Evolutionary conservation across 1,140 invertebrate species (phyloP), one percentile per base, ranked within the genome.

Genomic region (Penaeus indicus): DNA sequence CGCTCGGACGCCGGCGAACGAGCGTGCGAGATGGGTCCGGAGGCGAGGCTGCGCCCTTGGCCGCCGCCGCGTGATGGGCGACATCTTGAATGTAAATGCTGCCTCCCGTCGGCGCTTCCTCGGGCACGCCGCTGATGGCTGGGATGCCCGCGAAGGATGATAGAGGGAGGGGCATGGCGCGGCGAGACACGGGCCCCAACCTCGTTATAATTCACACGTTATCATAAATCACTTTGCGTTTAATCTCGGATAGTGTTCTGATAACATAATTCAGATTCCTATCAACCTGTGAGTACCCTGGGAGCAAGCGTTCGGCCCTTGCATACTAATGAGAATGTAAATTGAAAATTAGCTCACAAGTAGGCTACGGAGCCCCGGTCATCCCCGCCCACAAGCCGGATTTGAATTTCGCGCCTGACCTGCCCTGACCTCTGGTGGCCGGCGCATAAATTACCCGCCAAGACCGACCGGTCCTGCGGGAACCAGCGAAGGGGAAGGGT

Each of bases 361-460:
- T 84, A 84, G 82, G 82, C 82, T 84, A 42, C 62, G 64, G 8
- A 10, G 82, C 79, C 11, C 79, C 79, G 64, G 27, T 61, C 32
- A 32, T 22, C 27, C 32, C 27, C 63, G 21, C 63, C 63, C 82
- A 25, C 80, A 80, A 86, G 75, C 85, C 77, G 85, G 77, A 86
- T 80, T 85, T 86, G 85, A 86, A 81, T 86, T 85, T 80, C 63
- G 85, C 85, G 85, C 77, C 62, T 80, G 85, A 86, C 85, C 85
- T 80, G 85, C 85, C 85, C 77, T 86, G 85, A 86, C 85, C 85
- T 80, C 85, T 86, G 77, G 78, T 60, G 85, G 85, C 47, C 85
- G 62, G 77, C 69, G 78, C 85, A 86, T 86, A 86, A 67, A 86
- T 86, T 86, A 80, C 69, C 63, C 19, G 84, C 22, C 69, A 78